Evolutionary conservation across 2,888 invertebrate species (phyloP), one percentile per base, ranked within the genome.

Genomic region (Galerucella nymphaeae): DNA sequence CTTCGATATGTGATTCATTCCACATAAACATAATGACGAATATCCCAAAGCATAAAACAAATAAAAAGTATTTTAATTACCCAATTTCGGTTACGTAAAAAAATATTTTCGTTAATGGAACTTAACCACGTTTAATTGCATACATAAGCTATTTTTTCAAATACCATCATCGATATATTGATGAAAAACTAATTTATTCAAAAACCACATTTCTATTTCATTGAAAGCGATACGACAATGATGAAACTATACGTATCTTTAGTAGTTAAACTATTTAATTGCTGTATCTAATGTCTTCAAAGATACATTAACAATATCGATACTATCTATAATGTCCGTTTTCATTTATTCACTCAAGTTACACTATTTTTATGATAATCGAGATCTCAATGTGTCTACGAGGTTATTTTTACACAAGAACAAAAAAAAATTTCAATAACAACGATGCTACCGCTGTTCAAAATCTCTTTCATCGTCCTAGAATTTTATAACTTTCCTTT

Each of bases 301-400:
- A 38, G n/a, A 2, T n/a, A 38, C 59, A 59, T 59, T 59, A 59
- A 59, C 30, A 6, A 4, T n/a, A n/a, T 30, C 30, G 38, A 59
- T 59, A 59, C 38, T 38, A 59, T 59, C 59, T 30, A 59, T n/a
- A n/a, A 38, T 23, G 41, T 18, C 2, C 30, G 16, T 42, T 42
- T 62, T 62, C 42, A 18, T 41, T 62, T 13, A 62, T 62, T 62
- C 30, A 62, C 18, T 61, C 61, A 11, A 42, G 61, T 16, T 42
- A 62, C 18, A 16, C 42, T 62, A 10, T 41, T 38, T 62, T 62
- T 42, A 62, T 18, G 18, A 62, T 62, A 38, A 62, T 62, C 18
- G 38, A 62, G 16, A 62, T 41, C 11, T 18, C 42, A 18, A 62
- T 41, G 18, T 18, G 10, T 53, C 18, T 53, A 53, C 53, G 53